Evolutionary conservation across 2,113 vertebrate species (phyloP), one percentile per base, ranked within the genome.

Genomic region (Melanerpes aurifrons): DNA sequence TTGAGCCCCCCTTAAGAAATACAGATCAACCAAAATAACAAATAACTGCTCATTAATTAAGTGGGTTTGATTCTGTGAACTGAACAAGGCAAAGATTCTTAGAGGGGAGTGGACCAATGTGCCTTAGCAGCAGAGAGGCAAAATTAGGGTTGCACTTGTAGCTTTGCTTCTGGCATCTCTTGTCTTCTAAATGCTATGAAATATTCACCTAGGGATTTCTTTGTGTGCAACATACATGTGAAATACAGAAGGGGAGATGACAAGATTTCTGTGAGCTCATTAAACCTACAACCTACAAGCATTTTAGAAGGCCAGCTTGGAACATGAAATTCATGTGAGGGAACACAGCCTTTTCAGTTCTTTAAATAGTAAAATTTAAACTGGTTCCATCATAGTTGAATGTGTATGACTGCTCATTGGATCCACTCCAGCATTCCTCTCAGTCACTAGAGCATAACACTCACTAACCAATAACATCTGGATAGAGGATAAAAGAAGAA

Each of bases 391-490:
- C 59, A 83, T 48, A 67, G 50, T 82, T 66, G 61, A 89, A 82
- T 80, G 73, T 79, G 80, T 88, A 63, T 2, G 24, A 85, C 83
- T 91, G 75, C 54, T 91, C 35, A 29, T 31, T 90, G 92, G 93
- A 89, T 80, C 77, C 31, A 25, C 61, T 91, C 78, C 93, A 88
- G 83, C 25, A 13, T 93, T 90, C 86, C 61, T 90, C 54, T 61
- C 43, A 74, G 64, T 82, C 71, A 61, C 35, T 78, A 59, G 76
- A 59, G 76, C 16, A 2, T 37, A 87, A 77, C 43, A 45, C 63
- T 82, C 56, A 53, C 87, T 95, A 92, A 93, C 78, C 69, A 90
- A 22, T 66, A 94, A 89, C 92, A 93, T 82, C 93, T 96, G 96
- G 92, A 75, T 13, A 48, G 79, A 70, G 80, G 76, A 91, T 83